A percentile compares a stretch with the other conserved stretches of the same genome.
These are phyloP conservation scores for Anser cygnoides DNA, from an alignment of 2,113 vertebrate species.

Conservation along the genomic window DNA sequence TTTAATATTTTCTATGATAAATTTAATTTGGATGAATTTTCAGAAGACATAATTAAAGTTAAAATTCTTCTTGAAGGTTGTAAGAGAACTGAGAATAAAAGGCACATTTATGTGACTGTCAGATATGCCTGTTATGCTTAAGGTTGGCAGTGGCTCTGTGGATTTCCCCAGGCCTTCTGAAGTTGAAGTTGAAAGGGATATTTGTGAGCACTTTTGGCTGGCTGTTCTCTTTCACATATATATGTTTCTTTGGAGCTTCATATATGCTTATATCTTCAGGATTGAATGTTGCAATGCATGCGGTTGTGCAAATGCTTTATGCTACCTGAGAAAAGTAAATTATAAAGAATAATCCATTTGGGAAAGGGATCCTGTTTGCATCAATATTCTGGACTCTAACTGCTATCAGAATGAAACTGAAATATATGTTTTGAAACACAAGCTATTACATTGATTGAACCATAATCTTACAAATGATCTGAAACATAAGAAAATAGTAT, in stretches of 20 bases:
- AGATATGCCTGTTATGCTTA: neutral
- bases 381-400: neutral
- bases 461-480: neutral
- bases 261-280: neutral
- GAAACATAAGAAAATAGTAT: neutral
- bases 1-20: neutral
- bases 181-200: neutral
- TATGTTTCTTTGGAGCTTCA: neutral
- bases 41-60: neutral
- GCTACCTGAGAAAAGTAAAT: neutral
- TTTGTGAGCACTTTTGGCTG: slow-evolving; percentile 18
- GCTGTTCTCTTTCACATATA: neutral
- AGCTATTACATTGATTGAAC: neutral
- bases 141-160: neutral
- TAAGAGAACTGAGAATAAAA: slow-evolving; percentile 21
- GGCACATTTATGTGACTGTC: neutral
- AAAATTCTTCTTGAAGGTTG: slow-evolving; percentile 5
- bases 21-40: slow-evolving; percentile 5
- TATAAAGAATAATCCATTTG: neutral
- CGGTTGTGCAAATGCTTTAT: neutral
- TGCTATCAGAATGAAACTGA: neutral
- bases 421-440: neutral
- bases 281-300: neutral
- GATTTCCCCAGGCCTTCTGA: neutral
- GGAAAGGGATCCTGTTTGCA: neutral